Evolutionary conservation across 2,888 invertebrate species (phyloP), one percentile per base, ranked within the genome.

Genomic region (Cinara cedri): DNA sequence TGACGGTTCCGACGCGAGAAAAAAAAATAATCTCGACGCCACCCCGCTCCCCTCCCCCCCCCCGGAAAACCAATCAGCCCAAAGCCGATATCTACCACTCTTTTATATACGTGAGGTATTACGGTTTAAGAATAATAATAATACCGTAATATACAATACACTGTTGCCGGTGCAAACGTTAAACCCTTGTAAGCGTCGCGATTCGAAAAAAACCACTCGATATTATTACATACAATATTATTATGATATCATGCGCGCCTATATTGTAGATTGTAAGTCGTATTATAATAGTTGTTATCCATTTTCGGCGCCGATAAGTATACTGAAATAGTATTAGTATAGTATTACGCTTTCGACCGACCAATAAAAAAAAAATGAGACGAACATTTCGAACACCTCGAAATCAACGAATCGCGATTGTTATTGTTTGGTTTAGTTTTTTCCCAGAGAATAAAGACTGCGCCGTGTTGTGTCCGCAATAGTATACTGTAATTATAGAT

Each of bases 1-100:
- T 10, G 24, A 24, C 42, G 54, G 34, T 51, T 34, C 26, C 26
- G 26, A n/a, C 51, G 26, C 21, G 42, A 8, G 44, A 65, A 21
- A 65, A 34, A 21, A 21, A 44, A 21, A 71, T 42, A 21, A 55
- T 55, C 55, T 63, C 72, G 19, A 34, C n/a, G 13, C 14, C n/a
- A n/a, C n/a, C n/a, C n/a, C n/a, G n/a, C n/a, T n/a, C n/a, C n/a
- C n/a, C n/a, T n/a, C n/a, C n/a, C n/a, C n/a, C n/a, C 62, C 51
- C 11, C 44, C 14, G 8, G 24, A 65, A 65, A 75, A 65, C 65
- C 74, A 75, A 75, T 65, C 74, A 54, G 74, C 65, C 65, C 6
- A 75, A 75, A 65, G 24, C 74, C 16, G 60, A 71, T 71, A 55
- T 55, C 24, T 21, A 13, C n/a, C n/a, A n/a, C 44, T 46, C 44